Conservation (phyloP, 2,797 vertebrate species). For the Calcarius lapponicus region DNA sequence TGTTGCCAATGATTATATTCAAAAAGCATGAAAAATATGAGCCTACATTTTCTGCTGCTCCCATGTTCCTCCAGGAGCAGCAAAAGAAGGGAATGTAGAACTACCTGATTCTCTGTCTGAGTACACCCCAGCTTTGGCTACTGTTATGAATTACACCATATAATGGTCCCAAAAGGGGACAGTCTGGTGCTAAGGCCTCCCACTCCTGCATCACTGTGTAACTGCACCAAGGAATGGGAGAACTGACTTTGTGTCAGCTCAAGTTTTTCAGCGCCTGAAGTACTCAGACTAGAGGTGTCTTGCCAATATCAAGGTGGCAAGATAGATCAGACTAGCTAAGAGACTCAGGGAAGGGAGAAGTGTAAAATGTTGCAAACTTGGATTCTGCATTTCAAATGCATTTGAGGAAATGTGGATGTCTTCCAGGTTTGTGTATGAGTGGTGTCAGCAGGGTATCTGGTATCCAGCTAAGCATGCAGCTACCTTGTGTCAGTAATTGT, state of each 20-base stretch:
- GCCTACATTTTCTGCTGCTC: background rate
- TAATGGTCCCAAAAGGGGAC: background rate
- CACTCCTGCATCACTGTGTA: background rate
- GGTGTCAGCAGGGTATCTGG: background rate
- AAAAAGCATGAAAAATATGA: background rate
- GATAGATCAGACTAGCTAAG: background rate
- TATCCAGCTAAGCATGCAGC: background rate
- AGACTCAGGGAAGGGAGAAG: background rate
- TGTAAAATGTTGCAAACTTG: background rate
- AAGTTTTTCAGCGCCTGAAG: background rate
- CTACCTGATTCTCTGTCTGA: background rate
- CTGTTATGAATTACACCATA: background rate
- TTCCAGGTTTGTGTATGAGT: background rate
- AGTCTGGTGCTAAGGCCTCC: background rate
- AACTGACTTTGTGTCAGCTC: accelerated
- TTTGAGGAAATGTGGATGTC: background rate
- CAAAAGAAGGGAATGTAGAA: background rate
- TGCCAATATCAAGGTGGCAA: background rate
- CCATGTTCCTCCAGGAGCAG: background rate
- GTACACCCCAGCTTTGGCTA: background rate
- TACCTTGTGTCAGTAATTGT: background rate
- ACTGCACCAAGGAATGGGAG: background rate
- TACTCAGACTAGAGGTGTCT: background rate
- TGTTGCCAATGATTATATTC: background rate
- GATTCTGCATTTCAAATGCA: background rate